phyloP scores from a whole-genome alignment of 2,113 vertebrate species.

The Suricata suricatta region DNA sequence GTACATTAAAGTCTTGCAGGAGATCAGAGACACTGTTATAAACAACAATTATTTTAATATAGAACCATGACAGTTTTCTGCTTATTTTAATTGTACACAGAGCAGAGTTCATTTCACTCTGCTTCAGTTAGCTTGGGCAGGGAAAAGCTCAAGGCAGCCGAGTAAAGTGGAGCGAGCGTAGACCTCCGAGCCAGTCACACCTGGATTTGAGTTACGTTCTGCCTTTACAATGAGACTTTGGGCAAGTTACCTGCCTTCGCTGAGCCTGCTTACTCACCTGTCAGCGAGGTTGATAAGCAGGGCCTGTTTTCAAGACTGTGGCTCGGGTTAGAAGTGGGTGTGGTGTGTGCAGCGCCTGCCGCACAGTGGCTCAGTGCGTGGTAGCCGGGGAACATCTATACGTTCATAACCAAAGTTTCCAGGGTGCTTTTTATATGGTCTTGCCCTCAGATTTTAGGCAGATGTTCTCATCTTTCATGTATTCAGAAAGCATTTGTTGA shows the following conservation, averaged over 20 bases:
- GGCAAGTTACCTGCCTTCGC: background rate
- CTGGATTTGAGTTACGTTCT: background rate
- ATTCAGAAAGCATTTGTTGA: background rate
- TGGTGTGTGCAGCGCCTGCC: background rate
- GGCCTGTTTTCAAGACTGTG: background rate
- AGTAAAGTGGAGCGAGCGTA: background rate
- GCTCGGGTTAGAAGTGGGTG: background rate
- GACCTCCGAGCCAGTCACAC: background rate
- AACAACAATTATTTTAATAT: background rate
- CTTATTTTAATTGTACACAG: constrained; percentile 20
- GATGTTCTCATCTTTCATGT: background rate
- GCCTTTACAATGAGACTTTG: background rate
- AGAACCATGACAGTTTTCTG: background rate
- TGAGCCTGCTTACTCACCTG: background rate
- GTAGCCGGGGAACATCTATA: background rate
- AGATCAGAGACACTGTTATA: background rate
- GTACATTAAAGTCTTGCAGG: background rate
- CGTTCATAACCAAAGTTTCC: background rate
- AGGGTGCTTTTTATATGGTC: background rate
- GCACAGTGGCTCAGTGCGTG: background rate
- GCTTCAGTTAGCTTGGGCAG: constrained; percentile 7
- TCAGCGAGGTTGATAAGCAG: background rate
- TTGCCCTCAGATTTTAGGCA: background rate
- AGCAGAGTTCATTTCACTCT: constrained; percentile 22
- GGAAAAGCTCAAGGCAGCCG: background rate